Evolutionary conservation across 2,113 vertebrate genomes (phyloP).

Genomic region (Redunca redunca): DNA sequence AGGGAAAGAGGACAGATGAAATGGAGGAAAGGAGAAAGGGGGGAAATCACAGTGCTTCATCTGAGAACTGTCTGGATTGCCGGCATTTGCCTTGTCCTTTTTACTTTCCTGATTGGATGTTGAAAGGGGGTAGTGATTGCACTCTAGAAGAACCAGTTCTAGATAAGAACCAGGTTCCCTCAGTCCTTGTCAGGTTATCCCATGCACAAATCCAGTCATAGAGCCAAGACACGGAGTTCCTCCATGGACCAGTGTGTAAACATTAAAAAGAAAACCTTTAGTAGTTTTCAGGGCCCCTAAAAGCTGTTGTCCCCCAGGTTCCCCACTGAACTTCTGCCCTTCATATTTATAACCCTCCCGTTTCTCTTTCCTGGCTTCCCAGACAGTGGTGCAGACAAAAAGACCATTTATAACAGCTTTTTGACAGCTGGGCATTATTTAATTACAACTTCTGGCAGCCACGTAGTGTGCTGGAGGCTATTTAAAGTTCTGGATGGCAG

Average conservation of each 20-base stretch:
- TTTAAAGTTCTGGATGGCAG: constrained; percentile 75
- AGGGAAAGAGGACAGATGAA: not conserved
- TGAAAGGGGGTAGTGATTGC: not conserved
- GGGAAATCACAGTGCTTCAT: not conserved
- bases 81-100: not conserved
- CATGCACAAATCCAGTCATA: not conserved
- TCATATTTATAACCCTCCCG: constrained; percentile 34
- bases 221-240: not conserved
- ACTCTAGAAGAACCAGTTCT: not conserved
- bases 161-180: not conserved
- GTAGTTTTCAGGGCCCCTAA: constrained; percentile 1
- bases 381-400: constrained; percentile 64
- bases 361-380: constrained; percentile 46
- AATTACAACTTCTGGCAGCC: constrained; percentile 74
- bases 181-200: not conserved
- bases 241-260: not conserved
- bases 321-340: constrained; percentile 37
- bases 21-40: not conserved
- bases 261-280: not conserved
- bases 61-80: not conserved
- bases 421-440: constrained; percentile 76
- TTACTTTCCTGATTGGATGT: not conserved
- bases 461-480: constrained; percentile 64
- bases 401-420: constrained; percentile 71
- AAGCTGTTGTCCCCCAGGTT: not conserved